Conservation (phyloP, 2,113 vertebrate genomes). For the Pipa parva region DNA sequence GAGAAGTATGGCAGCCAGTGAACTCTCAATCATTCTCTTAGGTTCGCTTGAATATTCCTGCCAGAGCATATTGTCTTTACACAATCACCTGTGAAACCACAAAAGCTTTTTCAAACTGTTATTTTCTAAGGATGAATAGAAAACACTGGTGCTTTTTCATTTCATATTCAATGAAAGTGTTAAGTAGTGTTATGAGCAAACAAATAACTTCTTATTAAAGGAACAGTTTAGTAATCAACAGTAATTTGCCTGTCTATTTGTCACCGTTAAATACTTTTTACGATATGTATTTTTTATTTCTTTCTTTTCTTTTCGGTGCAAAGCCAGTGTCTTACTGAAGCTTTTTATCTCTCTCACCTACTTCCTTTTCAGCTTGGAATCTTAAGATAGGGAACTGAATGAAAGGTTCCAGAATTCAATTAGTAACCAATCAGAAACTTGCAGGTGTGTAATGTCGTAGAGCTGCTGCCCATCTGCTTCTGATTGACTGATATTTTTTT, state of each 20-base stretch:
- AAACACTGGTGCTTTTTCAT: slow-evolving; percentile 11
- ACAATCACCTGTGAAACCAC: neutral
- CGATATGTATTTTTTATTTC: neutral
- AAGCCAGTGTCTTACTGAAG: slow-evolving; percentile 11
- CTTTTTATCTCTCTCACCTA: neutral
- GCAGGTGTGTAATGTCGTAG: too few species aligned
- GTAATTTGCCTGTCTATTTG: too few species aligned
- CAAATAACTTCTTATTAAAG: slow-evolving; percentile 4
- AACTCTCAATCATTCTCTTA: slow-evolving; percentile 23
- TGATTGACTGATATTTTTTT: too few species aligned
- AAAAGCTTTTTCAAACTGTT: neutral
- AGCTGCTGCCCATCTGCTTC: too few species aligned
- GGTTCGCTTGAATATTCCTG: slow-evolving; percentile 12
- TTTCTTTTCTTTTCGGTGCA: neutral
- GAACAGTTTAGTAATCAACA: too few species aligned
- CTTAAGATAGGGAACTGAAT: too few species aligned
- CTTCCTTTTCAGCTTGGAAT: slow-evolving; percentile 11
- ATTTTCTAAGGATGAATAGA: slow-evolving; percentile 3
- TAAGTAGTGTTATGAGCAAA: slow-evolving; percentile 13
- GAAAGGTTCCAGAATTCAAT: too few species aligned
- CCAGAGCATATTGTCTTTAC: slow-evolving; percentile 4
- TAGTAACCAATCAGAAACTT: too few species aligned
- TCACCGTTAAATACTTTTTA: too few species aligned
- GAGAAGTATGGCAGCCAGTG: slow-evolving; percentile 4
- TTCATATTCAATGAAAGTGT: neutral